A percentile compares a stretch with the other conserved stretches of the same genome.
These are phyloP conservation scores for Cosmia trapezina DNA, from an alignment of 2,888 invertebrate genomes.

Conservation along the genomic window DNA sequence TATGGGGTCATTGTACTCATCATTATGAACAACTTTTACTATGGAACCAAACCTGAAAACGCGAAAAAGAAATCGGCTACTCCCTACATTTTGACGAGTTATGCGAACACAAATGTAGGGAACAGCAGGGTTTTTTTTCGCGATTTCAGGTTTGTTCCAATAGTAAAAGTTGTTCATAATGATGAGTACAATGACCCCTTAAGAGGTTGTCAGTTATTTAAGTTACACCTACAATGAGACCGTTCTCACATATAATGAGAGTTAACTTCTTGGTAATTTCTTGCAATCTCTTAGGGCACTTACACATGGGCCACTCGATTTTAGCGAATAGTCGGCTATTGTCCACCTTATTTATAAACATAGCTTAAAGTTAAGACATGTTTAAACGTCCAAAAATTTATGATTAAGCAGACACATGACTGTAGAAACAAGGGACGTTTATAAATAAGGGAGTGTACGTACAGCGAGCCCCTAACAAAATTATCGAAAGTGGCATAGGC, in stretches of 20 bases:
- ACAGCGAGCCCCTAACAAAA: neutral
- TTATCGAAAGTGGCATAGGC: neutral
- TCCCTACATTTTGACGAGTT: too few relatives aligned
- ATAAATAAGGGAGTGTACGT: neutral
- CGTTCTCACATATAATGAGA: neutral
- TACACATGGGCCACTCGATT: neutral
- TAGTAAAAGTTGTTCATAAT: too few relatives aligned
- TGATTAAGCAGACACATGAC: neutral
- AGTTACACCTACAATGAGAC: too few relatives aligned
- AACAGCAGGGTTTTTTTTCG: too few relatives aligned
- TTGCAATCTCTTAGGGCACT: conserved; percentile 1
- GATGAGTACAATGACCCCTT: too few relatives aligned
- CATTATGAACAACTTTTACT: too few relatives aligned
- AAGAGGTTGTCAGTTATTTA: too few relatives aligned
- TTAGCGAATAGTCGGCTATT: neutral
- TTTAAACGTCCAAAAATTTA: neutral
- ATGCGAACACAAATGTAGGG: too few relatives aligned
- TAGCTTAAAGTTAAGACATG: neutral
- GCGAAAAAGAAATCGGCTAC: too few relatives aligned
- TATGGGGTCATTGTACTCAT: too few relatives aligned
- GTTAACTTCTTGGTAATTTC: neutral
- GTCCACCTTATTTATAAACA: neutral
- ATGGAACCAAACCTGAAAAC: too few relatives aligned
- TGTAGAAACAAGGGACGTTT: neutral
- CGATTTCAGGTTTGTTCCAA: too few relatives aligned